phyloP scores from a whole-genome alignment of 53 echinoderm and acorn worm species.

The Temnopleurus reevesii region DNA sequence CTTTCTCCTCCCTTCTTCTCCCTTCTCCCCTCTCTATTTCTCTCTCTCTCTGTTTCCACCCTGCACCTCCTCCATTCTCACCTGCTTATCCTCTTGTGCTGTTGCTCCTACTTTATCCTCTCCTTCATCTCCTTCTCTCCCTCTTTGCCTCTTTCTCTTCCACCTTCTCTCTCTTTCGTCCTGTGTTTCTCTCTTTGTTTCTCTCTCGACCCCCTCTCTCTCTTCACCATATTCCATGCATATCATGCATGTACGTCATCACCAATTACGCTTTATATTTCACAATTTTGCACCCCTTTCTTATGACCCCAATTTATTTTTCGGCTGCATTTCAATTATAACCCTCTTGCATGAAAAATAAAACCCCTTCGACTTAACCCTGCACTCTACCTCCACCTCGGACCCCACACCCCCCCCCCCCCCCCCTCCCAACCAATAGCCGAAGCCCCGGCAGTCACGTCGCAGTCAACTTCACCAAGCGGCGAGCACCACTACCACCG shows the following conservation, averaged over 20 bases:
- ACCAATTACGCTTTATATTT: background rate
- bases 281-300: background rate
- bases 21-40: background rate
- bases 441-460: background rate
- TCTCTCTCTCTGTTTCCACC: background rate
- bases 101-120: too few relatives aligned
- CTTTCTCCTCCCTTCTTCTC: background rate
- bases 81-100: too few relatives aligned
- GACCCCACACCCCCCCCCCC: background rate
- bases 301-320: background rate
- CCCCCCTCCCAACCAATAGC: background rate
- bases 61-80: background rate
- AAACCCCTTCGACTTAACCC: background rate
- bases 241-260: background rate
- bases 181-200: background rate
- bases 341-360: slow-evolving; percentile 12
- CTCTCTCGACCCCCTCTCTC: background rate
- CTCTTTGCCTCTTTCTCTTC: background rate
- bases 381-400: background rate
- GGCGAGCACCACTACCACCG: slow-evolving; percentile 55
- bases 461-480: slow-evolving; percentile 29
- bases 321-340: background rate
- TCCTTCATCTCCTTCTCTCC: background rate
- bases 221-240: background rate
- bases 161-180: background rate